Evolutionary conservation across 1,140 invertebrate genomes (phyloP), one percentile per base, ranked within the genome.

Genomic region (Grapholita molesta): DNA sequence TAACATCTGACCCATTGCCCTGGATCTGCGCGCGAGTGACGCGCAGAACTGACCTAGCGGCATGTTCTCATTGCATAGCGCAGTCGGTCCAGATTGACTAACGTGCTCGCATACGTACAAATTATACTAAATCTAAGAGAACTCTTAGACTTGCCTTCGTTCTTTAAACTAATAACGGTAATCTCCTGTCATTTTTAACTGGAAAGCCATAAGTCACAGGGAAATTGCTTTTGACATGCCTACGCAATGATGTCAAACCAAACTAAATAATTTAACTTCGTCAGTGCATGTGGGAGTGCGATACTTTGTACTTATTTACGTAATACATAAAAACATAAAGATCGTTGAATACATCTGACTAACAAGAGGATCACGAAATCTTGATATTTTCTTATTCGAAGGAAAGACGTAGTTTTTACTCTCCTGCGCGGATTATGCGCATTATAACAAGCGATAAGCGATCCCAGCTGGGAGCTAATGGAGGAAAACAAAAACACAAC

Each of bases 21-120:
- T 8, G 15, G 66, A 67, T 48, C 66, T 52, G 66, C 66, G 66
- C 66, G 42, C 38, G 66, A 67, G 42, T 48, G 42, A 48, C 42
- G 42, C 42, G 42, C 42, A 48, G 18, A 48, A 48, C 42, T 48
- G 42, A 48, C 42, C 42, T 48, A 48, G 42, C 42, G 4, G 35
- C 12, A n/a, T 9, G 35, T 38, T 15, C 35, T 38, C 35, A 38
- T 48, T 48, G 42, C 42, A 15, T 48, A 48, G 15, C 18, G 35
- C 35, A 38, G 6, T 21, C 6, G 42, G 21, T 21, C 8, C 15
- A 42, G n/a, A 42, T 15, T 5, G 15, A 2, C 8, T 21, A 38
- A 12, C n/a, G 1, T 30, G 28, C 4, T 0, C 5, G 15, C 5
- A 15, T 38, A n/a, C n/a, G n/a, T n/a, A n/a, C n/a, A n/a, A n/a